These are phyloP conservation scores for Drosophila pallidifrons DNA, from an alignment of 1,140 invertebrate genomes.

Conservation along the genomic window DNA sequence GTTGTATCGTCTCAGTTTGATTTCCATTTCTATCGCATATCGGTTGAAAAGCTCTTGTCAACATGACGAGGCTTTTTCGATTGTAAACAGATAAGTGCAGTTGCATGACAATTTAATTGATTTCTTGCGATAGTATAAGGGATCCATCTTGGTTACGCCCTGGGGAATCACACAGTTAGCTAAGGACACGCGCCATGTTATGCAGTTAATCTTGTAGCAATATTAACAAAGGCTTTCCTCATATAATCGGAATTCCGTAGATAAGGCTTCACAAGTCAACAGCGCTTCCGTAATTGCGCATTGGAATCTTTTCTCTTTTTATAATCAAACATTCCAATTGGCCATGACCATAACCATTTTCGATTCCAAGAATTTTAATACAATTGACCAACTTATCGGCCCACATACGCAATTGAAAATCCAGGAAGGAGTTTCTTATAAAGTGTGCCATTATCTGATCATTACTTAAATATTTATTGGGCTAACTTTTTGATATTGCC, in stretches of 20 bases:
- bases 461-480: conserved; percentile 29
- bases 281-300: conserved; percentile 56
- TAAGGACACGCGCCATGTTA: not conserved
- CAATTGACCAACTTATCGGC: conserved; percentile 4
- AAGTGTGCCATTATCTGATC: conserved; percentile 43
- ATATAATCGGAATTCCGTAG: conserved; percentile 27
- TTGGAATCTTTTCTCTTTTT: conserved; percentile 4
- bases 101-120: not conserved
- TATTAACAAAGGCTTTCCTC: conserved; percentile 1
- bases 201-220: conserved; percentile 1
- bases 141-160: not conserved
- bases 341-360: conserved; percentile 50
- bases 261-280: conserved; percentile 23
- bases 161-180: not conserved
- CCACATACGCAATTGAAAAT: not conserved
- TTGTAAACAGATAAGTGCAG: too few relatives aligned
- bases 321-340: conserved; percentile 50
- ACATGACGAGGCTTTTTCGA: conserved; percentile 31
- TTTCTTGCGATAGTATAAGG: not conserved
- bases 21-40: conserved; percentile 44
- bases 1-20: conserved; percentile 18
- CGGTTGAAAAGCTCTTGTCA: conserved; percentile 46
- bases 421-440: conserved; percentile 15
- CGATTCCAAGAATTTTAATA: conserved; percentile 51
- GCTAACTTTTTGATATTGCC: not conserved